Evolutionary conservation across 2,888 invertebrate genomes (phyloP), one percentile per base, ranked within the genome.

Genomic region (Drosophila antonietae): DNA sequence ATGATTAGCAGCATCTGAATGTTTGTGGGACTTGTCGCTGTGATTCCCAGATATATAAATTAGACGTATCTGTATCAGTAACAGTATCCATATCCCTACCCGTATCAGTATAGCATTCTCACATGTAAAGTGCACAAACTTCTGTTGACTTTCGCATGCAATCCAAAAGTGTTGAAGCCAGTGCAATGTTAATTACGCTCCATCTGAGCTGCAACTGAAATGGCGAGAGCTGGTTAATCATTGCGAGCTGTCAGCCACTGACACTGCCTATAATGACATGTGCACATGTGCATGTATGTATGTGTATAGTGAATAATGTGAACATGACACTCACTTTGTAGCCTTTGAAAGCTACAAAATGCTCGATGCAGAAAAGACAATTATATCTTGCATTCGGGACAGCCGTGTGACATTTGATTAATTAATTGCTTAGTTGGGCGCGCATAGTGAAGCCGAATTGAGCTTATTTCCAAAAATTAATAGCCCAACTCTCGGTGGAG

Each of bases 341-440:
- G 55, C 41, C 18, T 56, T 15, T 4, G 18, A 20, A 23, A 20
- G 39, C 23, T 39, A 63, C 57, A 63, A 63, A 41, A n/a, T 47
- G 23, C 18, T 15, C 8, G 18, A 15, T 59, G 59, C 49, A 31
- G 49, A 18, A 18, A 59, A 20, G 28, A 31, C 37, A 59, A 49
- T 49, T 49, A 31, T 39, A 37, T 37, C 51, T 15, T 39, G 51
- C 52, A 51, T 12, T 41, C 31, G 41, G 20, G 12, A 31, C 31
- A 60, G 31, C 31, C 39, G 18, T 60, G 18, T 41, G 60, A 59
- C 59, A 52, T 55, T 41, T 55, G 60, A 20, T 20, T 33, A 60
- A 60, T 60, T 60, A 52, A 60, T 41, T 60, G 33, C 37, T 20
- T 20, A 49, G 23, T 35, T 14, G 18, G 5, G 47, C 14, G 28